Base-by-base conservation (phyloP, 2,888 invertebrate species). In the Litoditis marina region DNA sequence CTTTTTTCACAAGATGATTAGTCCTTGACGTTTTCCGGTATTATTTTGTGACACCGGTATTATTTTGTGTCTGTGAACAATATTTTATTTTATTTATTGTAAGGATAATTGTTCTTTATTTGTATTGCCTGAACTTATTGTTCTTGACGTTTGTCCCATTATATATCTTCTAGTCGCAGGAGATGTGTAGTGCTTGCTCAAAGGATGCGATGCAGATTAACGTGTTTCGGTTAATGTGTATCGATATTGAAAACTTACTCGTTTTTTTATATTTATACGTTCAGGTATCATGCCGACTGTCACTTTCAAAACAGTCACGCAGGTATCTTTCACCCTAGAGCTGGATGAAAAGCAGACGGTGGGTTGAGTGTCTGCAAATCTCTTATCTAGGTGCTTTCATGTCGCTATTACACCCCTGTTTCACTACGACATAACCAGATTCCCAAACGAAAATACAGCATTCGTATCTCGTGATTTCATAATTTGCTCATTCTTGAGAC, bases 271-370 rank as follows among this genome's bases (percentile, higher is more conserved):
- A 39, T 39, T 13, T 39, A 39, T n/a, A n/a, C n/a, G n/a, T n/a
- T n/a, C n/a, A n/a, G n/a, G n/a, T n/a, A 52, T 13, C 30, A 60
- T 60, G 60, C 42, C 46, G 19, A 19, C n/a, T 11, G 31, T 81
- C 28, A 71, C 76, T 0, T 80, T 82, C 68, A 80, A 78, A 66
- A 82, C 80, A 19, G 73, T 82, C 31, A 76, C 74, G 0, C 78
- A 78, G 49, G 60, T 72, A 39, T 57, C 68, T 19, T 81, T 81
- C 71, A 69, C 62, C 34, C 55, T 80, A 30, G 75, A 76, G 2
- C 55, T 79, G 31, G 71, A 77, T 7, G 69, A 68, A 4, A 50
- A 63, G 11, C 63, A 65, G 28, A 79, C 77, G 59, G 80, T 81
- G 58, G 55, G 63, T 63, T 44, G 34, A 7, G n/a, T 2, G 25